Percentiles rank a stretch among this genome's conserved stretches.
Evolutionary conservation across 2,113 vertebrate species (phyloP).

Genomic region (Semnornis frantzii): DNA sequence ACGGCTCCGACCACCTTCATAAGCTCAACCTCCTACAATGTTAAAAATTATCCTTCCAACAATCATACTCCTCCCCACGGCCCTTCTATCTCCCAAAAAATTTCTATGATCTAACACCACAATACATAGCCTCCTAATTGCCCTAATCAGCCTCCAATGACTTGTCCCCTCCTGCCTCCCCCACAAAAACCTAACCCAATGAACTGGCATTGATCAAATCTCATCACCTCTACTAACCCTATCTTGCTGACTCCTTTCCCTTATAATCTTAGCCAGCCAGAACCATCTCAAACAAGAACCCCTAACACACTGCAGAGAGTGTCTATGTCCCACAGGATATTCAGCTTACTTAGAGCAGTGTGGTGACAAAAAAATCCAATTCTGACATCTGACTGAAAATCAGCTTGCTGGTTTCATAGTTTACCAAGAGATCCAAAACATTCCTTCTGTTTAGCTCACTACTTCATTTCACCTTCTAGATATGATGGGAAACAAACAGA

Average conservation of each 20-base stretch:
- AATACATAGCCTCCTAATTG: rapidly evolving
- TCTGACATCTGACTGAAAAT: not conserved
- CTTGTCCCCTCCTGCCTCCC: not conserved
- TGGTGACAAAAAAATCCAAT: not conserved
- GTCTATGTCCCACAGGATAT: rapidly evolving
- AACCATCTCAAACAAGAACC: not conserved
- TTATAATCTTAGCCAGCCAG: not conserved
- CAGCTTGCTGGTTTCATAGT: not conserved
- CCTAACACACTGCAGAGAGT: not conserved
- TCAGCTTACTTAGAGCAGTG: not conserved
- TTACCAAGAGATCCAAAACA: not conserved
- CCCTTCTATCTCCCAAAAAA: rapidly evolving
- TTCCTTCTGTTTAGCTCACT: not conserved
- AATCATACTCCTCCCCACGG: rapidly evolving
- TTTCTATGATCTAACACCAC: rapidly evolving
- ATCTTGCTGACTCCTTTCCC: not conserved
- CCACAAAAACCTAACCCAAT: not conserved
- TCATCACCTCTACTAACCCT: not conserved
- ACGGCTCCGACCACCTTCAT: rapidly evolving
- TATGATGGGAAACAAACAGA: not conserved
- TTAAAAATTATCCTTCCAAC: rapidly evolving
- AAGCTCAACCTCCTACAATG: not conserved
- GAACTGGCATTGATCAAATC: not conserved
- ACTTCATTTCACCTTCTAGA: not conserved
- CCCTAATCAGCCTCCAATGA: not conserved